Evolutionary conservation across 2,888 invertebrate species (phyloP).

Genomic region (Cremastinae sp.): DNA sequence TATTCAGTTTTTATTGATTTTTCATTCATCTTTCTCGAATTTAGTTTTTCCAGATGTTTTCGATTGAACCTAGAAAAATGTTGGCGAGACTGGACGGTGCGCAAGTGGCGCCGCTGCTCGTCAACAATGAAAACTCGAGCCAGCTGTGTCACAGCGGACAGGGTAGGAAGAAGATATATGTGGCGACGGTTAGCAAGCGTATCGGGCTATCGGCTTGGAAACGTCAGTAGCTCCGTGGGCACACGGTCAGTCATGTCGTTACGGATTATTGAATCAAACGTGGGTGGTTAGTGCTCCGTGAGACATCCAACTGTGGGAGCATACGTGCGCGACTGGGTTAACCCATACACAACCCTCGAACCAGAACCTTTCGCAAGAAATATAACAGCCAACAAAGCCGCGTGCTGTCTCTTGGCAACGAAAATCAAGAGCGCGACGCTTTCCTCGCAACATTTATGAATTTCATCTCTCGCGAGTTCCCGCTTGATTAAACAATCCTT

Average conservation of each 20-base stretch:
- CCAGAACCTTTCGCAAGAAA: not conserved
- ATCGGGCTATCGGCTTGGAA: constrained; percentile 25
- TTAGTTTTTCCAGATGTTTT: too few species aligned
- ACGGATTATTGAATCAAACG: constrained; percentile 36
- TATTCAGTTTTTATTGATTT: too few species aligned
- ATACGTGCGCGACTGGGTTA: too few species aligned
- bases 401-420: constrained; percentile 48
- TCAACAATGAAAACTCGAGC: constrained; percentile 18
- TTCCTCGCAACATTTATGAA: constrained; percentile 14
- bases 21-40: too few species aligned
- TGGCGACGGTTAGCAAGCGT: constrained; percentile 14
- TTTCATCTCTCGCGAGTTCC: constrained; percentile 14
- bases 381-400: constrained; percentile 21
- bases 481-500: not conserved
- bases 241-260: constrained; percentile 51
- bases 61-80: too few species aligned
- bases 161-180: not conserved
- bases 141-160: constrained; percentile 38
- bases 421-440: constrained; percentile 20
- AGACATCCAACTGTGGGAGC: constrained; percentile 18
- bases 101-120: constrained; percentile 17
- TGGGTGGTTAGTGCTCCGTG: constrained; percentile 53
- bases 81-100: not conserved
- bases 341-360: not conserved
- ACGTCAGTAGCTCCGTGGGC: constrained; percentile 58